Evolutionary conservation across 2,113 vertebrate species (phyloP).

Genomic region (Mormyrus lacerda): DNA sequence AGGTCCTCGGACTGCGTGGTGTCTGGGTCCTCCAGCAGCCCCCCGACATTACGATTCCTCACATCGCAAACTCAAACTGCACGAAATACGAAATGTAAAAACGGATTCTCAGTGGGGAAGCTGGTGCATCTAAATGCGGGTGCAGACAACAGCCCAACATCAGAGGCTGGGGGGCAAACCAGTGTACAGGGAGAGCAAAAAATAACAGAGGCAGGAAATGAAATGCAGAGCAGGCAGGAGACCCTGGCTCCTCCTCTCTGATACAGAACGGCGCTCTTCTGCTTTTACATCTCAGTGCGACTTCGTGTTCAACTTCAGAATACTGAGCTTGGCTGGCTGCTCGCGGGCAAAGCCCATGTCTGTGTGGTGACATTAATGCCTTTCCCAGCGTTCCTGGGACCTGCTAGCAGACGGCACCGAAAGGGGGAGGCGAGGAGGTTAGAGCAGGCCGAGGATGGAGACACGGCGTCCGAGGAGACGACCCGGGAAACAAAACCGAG

Average conservation of each 20-base stretch:
- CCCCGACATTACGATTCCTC: neutral
- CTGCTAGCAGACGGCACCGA: neutral
- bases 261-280: neutral
- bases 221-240: neutral
- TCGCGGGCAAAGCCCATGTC: neutral
- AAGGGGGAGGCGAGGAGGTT: neutral
- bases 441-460: neutral
- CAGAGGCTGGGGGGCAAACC: neutral
- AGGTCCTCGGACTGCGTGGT: neutral
- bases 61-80: neutral
- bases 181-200: neutral
- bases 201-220: neutral
- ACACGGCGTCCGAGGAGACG: neutral
- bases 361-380: neutral
- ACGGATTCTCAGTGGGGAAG: neutral
- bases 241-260: neutral
- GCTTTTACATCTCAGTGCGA: neutral
- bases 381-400: neutral
- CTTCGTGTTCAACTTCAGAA: neutral
- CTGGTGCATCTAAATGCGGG: too few relatives aligned
- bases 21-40: neutral
- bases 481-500: neutral
- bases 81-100: neutral
- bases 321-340: neutral
- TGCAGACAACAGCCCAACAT: neutral